Conservation (phyloP, 2,797 vertebrate genomes). For the Trematomus bernacchii region DNA sequence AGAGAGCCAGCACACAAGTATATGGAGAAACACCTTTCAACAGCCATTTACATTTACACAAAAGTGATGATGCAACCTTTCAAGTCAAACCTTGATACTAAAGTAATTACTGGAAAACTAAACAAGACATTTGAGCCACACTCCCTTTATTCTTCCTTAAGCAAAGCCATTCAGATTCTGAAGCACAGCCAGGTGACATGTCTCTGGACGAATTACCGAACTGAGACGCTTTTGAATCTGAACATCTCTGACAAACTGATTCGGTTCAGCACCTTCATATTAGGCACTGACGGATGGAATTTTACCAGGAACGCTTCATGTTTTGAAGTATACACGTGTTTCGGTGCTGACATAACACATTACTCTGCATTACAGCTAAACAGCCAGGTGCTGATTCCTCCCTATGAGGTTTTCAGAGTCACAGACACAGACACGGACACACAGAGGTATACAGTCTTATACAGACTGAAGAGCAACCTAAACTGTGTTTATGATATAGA, state of each 20-base stretch:
- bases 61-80: neutral
- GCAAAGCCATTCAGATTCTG: slow-evolving; percentile 60
- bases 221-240: slow-evolving; percentile 26
- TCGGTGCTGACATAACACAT: slow-evolving; percentile 52
- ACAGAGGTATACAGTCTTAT: slow-evolving; percentile 28
- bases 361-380: slow-evolving; percentile 48
- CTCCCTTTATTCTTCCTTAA: slow-evolving; percentile 41
- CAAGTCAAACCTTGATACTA: neutral
- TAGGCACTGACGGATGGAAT: slow-evolving; percentile 19
- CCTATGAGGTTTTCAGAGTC: slow-evolving; percentile 63
- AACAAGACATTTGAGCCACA: neutral
- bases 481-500: slow-evolving; percentile 62
- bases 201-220: slow-evolving; percentile 28
- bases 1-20: slow-evolving; percentile 37
- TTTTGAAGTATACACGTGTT: slow-evolving; percentile 58
- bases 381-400: slow-evolving; percentile 64
- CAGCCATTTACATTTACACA: slow-evolving; percentile 52
- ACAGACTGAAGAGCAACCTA: slow-evolving; percentile 58
- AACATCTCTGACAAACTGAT: slow-evolving; percentile 34
- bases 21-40: slow-evolving; percentile 46
- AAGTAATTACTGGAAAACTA: neutral
- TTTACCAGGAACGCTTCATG: slow-evolving; percentile 13
- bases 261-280: slow-evolving; percentile 50
- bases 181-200: slow-evolving; percentile 57
- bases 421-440: neutral